Conservation (phyloP, 2,113 vertebrate species). For the Ornithorhynchus anatinus region DNA sequence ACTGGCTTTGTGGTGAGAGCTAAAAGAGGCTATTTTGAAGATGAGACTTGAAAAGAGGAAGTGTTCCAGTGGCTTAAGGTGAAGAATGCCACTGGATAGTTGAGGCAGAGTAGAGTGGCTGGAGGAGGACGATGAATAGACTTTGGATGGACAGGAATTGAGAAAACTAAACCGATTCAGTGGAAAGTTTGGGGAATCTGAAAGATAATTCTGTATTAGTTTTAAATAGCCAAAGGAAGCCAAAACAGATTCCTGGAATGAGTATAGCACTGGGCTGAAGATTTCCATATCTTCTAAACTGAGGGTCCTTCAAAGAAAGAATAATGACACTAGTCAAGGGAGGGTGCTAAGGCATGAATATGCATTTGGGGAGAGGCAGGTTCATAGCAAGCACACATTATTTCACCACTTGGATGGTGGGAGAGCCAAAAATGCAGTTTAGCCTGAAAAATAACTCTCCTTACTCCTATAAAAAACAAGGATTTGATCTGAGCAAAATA, state of each 20-base stretch:
- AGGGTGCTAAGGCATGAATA: background rate
- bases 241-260: background rate
- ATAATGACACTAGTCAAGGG: background rate
- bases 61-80: background rate
- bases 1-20: no score
- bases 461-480: background rate
- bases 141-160: background rate
- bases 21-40: background rate
- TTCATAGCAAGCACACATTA: background rate
- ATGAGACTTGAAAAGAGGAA: background rate
- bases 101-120: accelerated
- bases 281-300: no score
- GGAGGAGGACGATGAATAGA: background rate
- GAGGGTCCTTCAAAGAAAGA: background rate
- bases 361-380: conserved; percentile 7
- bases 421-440: no score
- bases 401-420: background rate
- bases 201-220: background rate
- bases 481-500: background rate
- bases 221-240: background rate
- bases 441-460: no score
- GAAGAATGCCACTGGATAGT: background rate
- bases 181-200: background rate
- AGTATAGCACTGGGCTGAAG: background rate
- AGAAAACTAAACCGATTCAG: background rate